Base-by-base conservation (phyloP, 2,113 vertebrate genomes). In the Kryptolebias marmoratus region DNA sequence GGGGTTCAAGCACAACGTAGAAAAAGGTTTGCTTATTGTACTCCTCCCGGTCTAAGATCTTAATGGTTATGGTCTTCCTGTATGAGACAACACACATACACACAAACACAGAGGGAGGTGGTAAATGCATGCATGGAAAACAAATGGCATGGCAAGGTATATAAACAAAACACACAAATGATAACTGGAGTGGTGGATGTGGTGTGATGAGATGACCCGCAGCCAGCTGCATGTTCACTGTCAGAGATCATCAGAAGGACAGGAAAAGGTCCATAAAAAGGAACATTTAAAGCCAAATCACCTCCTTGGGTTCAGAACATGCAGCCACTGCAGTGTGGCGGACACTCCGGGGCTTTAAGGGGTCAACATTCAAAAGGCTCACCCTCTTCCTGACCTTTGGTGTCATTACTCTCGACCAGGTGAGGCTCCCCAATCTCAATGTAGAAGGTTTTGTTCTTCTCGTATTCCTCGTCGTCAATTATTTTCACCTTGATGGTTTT, bases 401-500 rank as follows among this genome's bases (percentile, higher is more conserved):
- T 95, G 94, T 98, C 95, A 95, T 94, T 96, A 95, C 95, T 96
- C 92, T 98, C 97, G 95, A 97, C 91, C 95, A 99, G 95, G 83
- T 94, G 95, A 81, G 98, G 98, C 78, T 98, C 97, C 90, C 95
- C 96, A 89, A 99, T 95, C 94, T 98, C 97, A 94, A 98, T 83
- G 96, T 96, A 97, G 96, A 99, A 99, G 91, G 94, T 96, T 96
- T 99, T 99, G 97, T 99, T 99, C 97, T 99, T 99, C 95, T 99
- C 97, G 92, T 99, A 99, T 89, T 99, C 98, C 94, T 99, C 98
- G 92, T 99, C 98, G 93, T 99, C 98, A 95, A 99, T 97, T 94
- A 99, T 89, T 95, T 94, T 96, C 95, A 99, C 95, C 93, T 97
- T 97, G 95, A 99, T 94, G 92, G 80, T 97, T 97, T 99, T 98